Evolutionary conservation across 2,888 invertebrate genomes (phyloP), one percentile per base, ranked within the genome.

Genomic region (Drosophila testacea): DNA sequence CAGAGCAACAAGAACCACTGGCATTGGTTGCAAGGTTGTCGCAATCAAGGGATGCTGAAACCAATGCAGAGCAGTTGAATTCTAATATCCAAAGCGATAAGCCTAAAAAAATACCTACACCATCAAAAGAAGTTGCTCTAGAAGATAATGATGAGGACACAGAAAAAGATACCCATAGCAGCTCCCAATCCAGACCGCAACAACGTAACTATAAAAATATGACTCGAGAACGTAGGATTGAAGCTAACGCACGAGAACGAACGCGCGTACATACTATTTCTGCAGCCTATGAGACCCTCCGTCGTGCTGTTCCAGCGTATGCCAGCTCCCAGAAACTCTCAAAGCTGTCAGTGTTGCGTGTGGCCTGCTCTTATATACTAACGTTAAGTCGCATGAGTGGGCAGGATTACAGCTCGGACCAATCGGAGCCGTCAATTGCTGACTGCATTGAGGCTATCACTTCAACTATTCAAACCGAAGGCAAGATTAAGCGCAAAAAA

Each of bases 231-330:
- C 93, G 98, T 79, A 94, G 98, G 76, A 97, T 98, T 90, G 98
- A 98, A 91, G 98, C 98, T 0, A 98, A 98, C 90, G 98, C 98
- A 0, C 94, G 98, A 5, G 98, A 98, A 91, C 93, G 98, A 67
- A 97, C 98, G 6, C 94, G 98, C 56, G 98, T 98, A 0, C 98
- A 98, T 92, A 98, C 98, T 0, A 98, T 98, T 78, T 98, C 98
- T 89, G 98, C 98, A 0, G 98, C 98, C 0, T 98, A 98, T 91
- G 98, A 98, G 79, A 97, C 96, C 0, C 93, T 98, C 9, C 94
- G 98, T 47, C 94, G 94, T 68, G 94, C 97, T 0, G 96, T 98
- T 46, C 98, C 98, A 3, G 95, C 98, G 0, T 98, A 98, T 92
- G 97, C 98, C 44, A 96, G 97, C 91, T 97, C 97, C 90, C 98